Base-by-base conservation (phyloP, 2,888 invertebrate genomes). In the Tineola bisselliella region DNA sequence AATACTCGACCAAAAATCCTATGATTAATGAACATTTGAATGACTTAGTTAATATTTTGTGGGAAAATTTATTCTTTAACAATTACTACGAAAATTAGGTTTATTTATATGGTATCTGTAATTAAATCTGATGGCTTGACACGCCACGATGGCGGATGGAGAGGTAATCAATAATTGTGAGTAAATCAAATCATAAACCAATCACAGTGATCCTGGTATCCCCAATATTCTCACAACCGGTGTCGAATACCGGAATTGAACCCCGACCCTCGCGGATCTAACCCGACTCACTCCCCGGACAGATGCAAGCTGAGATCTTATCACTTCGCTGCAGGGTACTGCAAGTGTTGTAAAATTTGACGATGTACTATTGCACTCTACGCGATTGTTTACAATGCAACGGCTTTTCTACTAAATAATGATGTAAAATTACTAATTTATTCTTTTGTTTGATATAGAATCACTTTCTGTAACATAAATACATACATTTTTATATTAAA, bases 271-370 rank as follows among this genome's bases (percentile, higher is more conserved):
- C 67, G 66, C 63, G 65, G 64, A 70, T 13, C 18, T 30, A 67
- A 71, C 70, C 70, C 67, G 67, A 65, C 64, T 68, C 69, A 70
- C 15, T 25, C 67, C 64, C 56, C 61, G 69, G 78, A 82, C 86
- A 86, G 86, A 86, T 84, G 84, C 79, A 79, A 73, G 64, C 63
- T 66, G 64, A 79, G 86, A 87, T 87, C 77, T 82, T 86, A 82
- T 77, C 79, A 63, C 65, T 66, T 70, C 79, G 71, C 82, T 77
- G 74, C 83, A 75, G 84, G 81, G 78, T 72, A 71, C 70, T 73
- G 76, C 74, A 72, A 76, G 79, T 80, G 77, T 76, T 81, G 75
- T 74, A 76, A 67, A 73, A 74, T 74, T 73, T 74, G 54, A 54
- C 54, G n/a, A 48, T 17, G n/a, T 17, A 48, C 48, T 48, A 48